Evolutionary conservation across 2,888 invertebrate species (phyloP).

Genomic region (Synanthedon vespiformis): DNA sequence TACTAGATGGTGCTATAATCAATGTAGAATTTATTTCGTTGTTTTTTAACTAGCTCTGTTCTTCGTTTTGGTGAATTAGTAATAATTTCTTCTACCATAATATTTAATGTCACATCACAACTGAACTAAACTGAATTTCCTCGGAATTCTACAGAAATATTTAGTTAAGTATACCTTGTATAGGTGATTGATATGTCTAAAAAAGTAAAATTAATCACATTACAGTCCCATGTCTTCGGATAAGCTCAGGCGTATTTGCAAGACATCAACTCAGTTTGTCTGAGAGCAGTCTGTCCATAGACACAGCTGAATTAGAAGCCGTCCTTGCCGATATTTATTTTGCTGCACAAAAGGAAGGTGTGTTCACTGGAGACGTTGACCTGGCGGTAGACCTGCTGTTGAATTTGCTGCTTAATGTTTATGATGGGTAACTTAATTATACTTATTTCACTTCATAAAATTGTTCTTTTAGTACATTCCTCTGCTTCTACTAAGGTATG

Average conservation of each 20-base stretch:
- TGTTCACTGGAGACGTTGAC: constrained; percentile 73
- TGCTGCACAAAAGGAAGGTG: constrained; percentile 76
- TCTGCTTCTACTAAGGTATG: no score
- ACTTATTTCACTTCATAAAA: no score
- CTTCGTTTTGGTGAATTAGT: no score
- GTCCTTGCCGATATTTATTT: constrained; percentile 81
- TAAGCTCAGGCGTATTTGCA: constrained; percentile 78
- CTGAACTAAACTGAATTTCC: no score
- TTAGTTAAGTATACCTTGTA: no score
- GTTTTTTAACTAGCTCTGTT: no score
- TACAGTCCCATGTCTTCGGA: constrained; percentile 61
- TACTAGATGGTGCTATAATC: no score
- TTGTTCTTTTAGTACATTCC: no score
- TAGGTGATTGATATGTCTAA: neutral
- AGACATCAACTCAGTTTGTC: constrained; percentile 77
- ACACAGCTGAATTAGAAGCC: constrained; percentile 77
- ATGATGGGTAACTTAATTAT: constrained; percentile 66
- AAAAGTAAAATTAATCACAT: neutral
- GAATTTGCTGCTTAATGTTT: constrained; percentile 75
- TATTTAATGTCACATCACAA: no score
- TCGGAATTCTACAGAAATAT: no score
- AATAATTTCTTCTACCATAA: no score
- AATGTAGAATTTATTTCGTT: no score
- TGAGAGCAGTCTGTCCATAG: constrained; percentile 75
- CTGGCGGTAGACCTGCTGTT: constrained; percentile 73